Evolutionary conservation across 2,888 invertebrate species (phyloP), one percentile per base, ranked within the genome.

Genomic region (Endomychus coccineus): DNA sequence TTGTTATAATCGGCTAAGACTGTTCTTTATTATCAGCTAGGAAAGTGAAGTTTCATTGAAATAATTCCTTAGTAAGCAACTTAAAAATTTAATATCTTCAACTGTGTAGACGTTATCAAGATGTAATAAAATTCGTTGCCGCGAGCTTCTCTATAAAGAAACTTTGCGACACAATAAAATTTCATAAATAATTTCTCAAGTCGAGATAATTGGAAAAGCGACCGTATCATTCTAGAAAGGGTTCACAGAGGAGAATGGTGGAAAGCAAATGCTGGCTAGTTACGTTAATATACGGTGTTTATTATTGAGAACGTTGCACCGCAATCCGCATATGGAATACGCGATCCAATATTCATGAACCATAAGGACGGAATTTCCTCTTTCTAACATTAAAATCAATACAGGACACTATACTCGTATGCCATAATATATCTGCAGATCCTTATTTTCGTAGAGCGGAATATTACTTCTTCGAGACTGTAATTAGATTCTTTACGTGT

Each of bases 91-190:
- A 45, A 42, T 44, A 44, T 34, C 35, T 17, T 16, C 16, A 6
- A 39, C 24, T 24, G 19, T 36, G 48, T 60, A 60, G 64, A 67
- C 70, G 69, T 69, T 71, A 71, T 72, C 71, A 70, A 69, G 70
- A 70, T 67, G 62, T 67, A 66, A 67, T 71, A 71, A 71, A 71
- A 69, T 69, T 65, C 67, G 66, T 64, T 62, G 68, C 48, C 55
- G 48, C 55, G 42, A 39, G 39, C 40, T 46, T 46, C 45, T 52
- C 58, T 54, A 61, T 61, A 59, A 58, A 59, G 52, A 50, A 47
- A 40, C 45, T 49, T 45, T 45, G 43, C 44, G 42, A 47, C 50
- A 55, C 54, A 58, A 60, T 58, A 56, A 54, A 58, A 59, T 56
- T 59, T 54, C 54, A 52, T 58, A 58, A 61, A 61, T 61, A 55